Evolutionary conservation across 2,888 invertebrate genomes (phyloP), one percentile per base, ranked within the genome.

Genomic region (Lepidonotus clava): DNA sequence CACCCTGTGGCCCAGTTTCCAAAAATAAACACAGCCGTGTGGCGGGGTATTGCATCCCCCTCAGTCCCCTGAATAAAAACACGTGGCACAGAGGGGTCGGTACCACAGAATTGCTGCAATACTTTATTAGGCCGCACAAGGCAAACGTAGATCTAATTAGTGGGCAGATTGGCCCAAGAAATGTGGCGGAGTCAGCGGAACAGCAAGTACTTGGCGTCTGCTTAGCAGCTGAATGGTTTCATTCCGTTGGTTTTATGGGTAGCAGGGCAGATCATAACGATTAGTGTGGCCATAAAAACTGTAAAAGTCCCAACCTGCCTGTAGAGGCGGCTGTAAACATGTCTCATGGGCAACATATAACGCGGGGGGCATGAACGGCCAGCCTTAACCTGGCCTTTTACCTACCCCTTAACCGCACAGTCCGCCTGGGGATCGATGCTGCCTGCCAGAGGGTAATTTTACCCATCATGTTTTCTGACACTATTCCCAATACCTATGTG

Each of bases 251-350:
- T 21, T 34, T 71, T 71, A 71, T 36, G 71, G 71, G n/a, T 14
- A 36, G 21, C 71, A 36, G 71, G 71, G 36, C 38, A 71, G 71
- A 71, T 71, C 71, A 71, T 71, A 71, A 71, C 71, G 71, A 71
- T 71, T 71, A 71, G 71, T 71, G 38, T 38, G 71, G 5, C 36
- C 71, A 18, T 71, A 71, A 71, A 71, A 38, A 14, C 36, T 1
- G 1, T 34, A n/a, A 2, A 8, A 71, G 36, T 34, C 71, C 71
- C 71, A 34, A 38, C 71, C 36, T 21, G 71, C 36, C 71, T 71
- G 38, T 71, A 71, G 34, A 71, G 38, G 11, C 38, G 38, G 71
- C 71, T 32, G 71, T 71, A 71, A 71, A 71, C 36, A 71, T 71
- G 71, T 71, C 71, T 1, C 71, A 11, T 38, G 2, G 71, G 71